Base-by-base conservation (phyloP, 1,140 invertebrate species). In the Drosophila seguyi region DNA sequence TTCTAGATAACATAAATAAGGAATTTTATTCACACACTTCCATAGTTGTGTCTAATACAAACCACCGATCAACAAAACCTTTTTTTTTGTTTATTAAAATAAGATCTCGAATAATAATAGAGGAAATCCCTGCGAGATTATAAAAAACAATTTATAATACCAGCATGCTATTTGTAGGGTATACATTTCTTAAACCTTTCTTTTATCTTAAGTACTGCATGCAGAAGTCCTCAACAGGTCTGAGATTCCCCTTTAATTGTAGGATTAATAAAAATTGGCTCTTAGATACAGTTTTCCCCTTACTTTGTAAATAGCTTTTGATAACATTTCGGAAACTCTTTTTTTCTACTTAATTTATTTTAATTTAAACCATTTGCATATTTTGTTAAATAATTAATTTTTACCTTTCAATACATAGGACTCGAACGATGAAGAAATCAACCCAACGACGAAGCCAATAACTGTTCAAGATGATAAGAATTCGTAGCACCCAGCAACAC, bases 381-480 rank as follows among this genome's bases (percentile, higher is more conserved):
- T 52, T 6, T 11, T 18, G n/a, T n/a, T n/a, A n/a, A n/a, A 22
- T 20, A 36, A 53, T 16, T 53, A 36, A 22, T 4, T 6, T 38
- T 22, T 38, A 38, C 31, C 14, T 53, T 53, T 53, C 27, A 36
- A 38, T 22, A 34, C 6, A 10, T 22, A 53, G 52, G 52, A 53
- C 52, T 53, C 34, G 52, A 53, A 31, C 52, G 52, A 16, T 53
- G 34, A 53, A 36, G 31, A 38, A 38, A 53, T 53, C 31, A 36
- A 53, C 52, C 52, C 52, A 53, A 38, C 52, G 50, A 53, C 18
- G 6, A 31, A 31, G n/a, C 31, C 52, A 36, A 18, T 6, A 53
- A 38, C 52, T 38, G 20, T 22, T 53, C 52, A 36, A 38, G 31
- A 22, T 6, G 50, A 16, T 4, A 22, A n/a, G 1, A 25, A 38